Conservation (phyloP, 1,140 invertebrate genomes). For the Oryzaephilus surinamensis region DNA sequence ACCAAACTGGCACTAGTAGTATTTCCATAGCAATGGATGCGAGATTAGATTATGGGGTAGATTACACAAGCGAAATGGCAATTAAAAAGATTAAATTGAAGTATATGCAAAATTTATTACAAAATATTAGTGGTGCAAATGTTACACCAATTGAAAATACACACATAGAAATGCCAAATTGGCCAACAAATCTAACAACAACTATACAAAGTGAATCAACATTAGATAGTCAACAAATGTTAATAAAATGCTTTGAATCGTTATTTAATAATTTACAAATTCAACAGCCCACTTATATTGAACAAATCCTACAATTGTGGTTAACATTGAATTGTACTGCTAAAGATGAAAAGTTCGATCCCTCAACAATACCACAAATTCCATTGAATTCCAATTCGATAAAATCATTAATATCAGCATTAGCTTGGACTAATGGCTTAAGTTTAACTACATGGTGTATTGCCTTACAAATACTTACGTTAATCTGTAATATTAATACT, state of each 20-base stretch:
- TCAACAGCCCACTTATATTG: constrained; percentile 48
- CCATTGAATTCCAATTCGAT: constrained; percentile 60
- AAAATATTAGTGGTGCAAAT: constrained; percentile 44
- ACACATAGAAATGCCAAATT: constrained; percentile 32
- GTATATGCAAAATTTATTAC: constrained; percentile 47
- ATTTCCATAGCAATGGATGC: constrained; percentile 63
- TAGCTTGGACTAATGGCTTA: constrained; percentile 53
- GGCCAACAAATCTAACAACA: constrained; percentile 36
- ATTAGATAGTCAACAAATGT: constrained; percentile 42
- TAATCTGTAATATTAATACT: constrained; percentile 30
- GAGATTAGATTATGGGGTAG: constrained; percentile 63
- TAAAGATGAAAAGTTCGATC: constrained; percentile 38
- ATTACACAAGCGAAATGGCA: no score
- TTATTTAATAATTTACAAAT: constrained; percentile 52
- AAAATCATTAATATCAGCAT: constrained; percentile 54
- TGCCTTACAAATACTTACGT: constrained; percentile 42
- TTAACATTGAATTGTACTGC: constrained; percentile 61
- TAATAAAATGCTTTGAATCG: constrained; percentile 57
- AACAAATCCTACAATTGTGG: constrained; percentile 74
- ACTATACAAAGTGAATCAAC: constrained; percentile 28
- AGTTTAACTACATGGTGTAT: constrained; percentile 64
- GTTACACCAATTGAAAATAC: constrained; percentile 36
- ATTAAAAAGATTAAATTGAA: constrained; percentile 51
- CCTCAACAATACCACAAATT: constrained; percentile 57
- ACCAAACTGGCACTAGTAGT: constrained; percentile 30